Evolutionary conservation across 64 coral and sea anemone species (phyloP), one percentile per base, ranked within the genome.

Genomic region (Pachyseris speciosa): DNA sequence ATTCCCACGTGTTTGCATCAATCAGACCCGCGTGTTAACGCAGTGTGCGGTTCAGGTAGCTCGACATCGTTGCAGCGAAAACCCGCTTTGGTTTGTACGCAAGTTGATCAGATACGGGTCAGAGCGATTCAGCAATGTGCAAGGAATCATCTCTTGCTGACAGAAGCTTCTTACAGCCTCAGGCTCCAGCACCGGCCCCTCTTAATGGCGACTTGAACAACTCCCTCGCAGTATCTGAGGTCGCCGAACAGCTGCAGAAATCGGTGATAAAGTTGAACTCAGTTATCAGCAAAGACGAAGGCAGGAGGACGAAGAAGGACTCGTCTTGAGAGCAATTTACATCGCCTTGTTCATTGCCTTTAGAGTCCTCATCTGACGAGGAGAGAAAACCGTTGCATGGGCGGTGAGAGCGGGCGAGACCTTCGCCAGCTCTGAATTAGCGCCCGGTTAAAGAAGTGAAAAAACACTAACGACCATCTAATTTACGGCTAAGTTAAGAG

Each of bases 171-270:
- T 43, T 28, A 73, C 52, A 53, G 7, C 45, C 65, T 24, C 64
- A 24, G 30, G 44, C 63, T 48, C 37, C 34, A 16, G 7, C 37
- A 25, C 48, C 75, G 17, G 37, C 30, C 11, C 28, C 64, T 45
- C 31, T 61, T 52, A 86, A 67, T 69, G 68, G 37, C 47, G 65
- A 92, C 37, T 32, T 67, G 78, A 92, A 92, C 89, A 77, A 92
- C 79, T 72, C 89, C 36, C 48, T 92, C 15, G 37, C 47, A 8
- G 68, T 92, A n/a, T 92, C 89, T 3, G 78, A 92, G 64, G 89
- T 92, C 6, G 89, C 89, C 5, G 79, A 80, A 55, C 89, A 92
- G 65, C 89, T 92, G 89, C 89, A 7, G 78, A 92, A 63, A 92
- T 92, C 49, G 89, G 89, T 6, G 89, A 92, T 84, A 84, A 84